These are phyloP conservation scores for Phrynosoma blainvillii DNA, from an alignment of 2,113 vertebrate species.

Conservation along the genomic window DNA sequence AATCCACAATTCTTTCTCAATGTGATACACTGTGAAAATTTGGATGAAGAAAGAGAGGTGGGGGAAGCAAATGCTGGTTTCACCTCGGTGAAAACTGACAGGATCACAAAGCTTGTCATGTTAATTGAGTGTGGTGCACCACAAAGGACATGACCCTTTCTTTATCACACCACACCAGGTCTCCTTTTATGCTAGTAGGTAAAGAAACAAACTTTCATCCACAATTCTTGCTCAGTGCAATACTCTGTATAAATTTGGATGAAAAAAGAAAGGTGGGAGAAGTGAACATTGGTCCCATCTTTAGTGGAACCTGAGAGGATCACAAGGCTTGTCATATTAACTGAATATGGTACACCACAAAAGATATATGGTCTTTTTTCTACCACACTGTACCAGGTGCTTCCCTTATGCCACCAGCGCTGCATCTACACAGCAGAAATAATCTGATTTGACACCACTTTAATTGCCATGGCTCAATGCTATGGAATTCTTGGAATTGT, in stretches of 20 bases:
- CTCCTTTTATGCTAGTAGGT: conserved; percentile 46
- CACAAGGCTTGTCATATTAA: conserved; percentile 50
- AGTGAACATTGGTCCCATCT: conserved; percentile 55
- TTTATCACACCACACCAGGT: conserved; percentile 65
- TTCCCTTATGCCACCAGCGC: conserved; percentile 28
- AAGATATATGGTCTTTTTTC: conserved; percentile 60
- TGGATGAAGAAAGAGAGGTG: conserved; percentile 45
- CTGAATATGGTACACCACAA: conserved; percentile 77
- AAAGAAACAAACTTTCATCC: conserved; percentile 29
- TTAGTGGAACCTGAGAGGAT: conserved; percentile 39
- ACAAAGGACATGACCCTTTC: conserved; percentile 68
- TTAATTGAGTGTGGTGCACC: conserved; percentile 74
- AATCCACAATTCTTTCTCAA: conserved; percentile 65
- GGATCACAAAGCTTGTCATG: conserved; percentile 47
- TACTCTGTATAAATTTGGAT: conserved; percentile 56
- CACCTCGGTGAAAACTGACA: conserved; percentile 48
- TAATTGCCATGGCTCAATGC: too few relatives aligned
- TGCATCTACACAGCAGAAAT: too few relatives aligned
- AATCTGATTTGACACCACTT: too few relatives aligned
- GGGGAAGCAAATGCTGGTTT: conserved; percentile 52
- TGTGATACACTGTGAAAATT: conserved; percentile 54
- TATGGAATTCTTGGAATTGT: too few relatives aligned
- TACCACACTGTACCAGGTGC: conserved; percentile 64
- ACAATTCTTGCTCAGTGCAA: conserved; percentile 58
- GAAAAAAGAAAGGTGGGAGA: conserved; percentile 37